Evolutionary conservation across 2,888 invertebrate genomes (phyloP).

Genomic region (Acleris cristana): DNA sequence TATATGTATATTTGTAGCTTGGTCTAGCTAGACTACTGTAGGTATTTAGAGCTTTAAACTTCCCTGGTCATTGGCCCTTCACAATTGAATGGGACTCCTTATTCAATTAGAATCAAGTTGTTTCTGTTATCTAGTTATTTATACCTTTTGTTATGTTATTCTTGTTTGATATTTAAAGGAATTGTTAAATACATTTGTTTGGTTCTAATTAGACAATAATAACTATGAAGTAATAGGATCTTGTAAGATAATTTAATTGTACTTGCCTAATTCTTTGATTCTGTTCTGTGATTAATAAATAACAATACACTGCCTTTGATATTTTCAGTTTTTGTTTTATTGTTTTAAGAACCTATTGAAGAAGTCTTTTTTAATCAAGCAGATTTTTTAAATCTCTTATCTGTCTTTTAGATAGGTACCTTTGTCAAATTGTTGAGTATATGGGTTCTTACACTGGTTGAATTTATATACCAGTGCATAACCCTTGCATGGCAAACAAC

Average conservation of each 20-base stretch:
- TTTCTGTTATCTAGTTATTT: background rate
- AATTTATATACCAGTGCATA: no score
- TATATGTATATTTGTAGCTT: conserved; percentile 24
- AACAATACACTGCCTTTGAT: background rate
- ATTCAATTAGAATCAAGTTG: background rate
- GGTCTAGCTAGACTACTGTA: conserved; percentile 37
- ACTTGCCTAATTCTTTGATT: background rate
- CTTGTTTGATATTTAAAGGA: background rate
- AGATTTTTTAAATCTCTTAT: no score
- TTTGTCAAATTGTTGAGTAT: no score
- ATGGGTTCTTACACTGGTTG: no score
- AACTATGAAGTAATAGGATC: background rate
- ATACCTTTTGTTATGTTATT: background rate
- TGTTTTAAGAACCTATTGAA: background rate
- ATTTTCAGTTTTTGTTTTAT: background rate
- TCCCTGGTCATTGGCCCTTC: conserved; percentile 35
- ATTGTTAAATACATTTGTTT: background rate
- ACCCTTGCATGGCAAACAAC: no score
- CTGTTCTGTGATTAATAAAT: background rate
- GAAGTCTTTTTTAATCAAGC: background rate
- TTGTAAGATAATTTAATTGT: background rate
- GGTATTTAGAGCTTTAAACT: conserved; percentile 37
- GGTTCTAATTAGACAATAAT: background rate
- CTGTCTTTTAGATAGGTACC: no score
- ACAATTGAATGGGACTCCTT: conserved; percentile 13